Conservation (phyloP, 64 coral and sea anemone genomes). For the Porites australiensis region DNA sequence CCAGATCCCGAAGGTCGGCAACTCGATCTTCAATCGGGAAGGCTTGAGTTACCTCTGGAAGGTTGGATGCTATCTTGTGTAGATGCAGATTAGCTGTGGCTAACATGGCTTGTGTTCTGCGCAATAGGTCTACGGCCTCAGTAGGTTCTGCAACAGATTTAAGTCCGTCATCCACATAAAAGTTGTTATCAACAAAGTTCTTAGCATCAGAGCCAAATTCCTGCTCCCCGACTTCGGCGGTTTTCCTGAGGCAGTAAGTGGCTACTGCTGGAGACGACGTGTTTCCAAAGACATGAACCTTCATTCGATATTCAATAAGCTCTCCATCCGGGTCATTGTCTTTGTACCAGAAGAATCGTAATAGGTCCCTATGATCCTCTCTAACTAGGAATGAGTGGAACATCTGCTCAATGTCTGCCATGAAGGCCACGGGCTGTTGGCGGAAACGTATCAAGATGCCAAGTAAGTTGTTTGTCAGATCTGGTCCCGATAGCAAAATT, state of each 20-base stretch:
- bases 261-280: slow-evolving; percentile 68
- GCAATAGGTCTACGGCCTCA: slow-evolving; percentile 46
- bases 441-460: slow-evolving; percentile 71
- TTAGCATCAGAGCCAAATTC: slow-evolving; percentile 58
- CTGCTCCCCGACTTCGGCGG: slow-evolving; percentile 2
- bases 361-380: slow-evolving; percentile 45
- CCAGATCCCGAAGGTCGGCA: slow-evolving; percentile 31
- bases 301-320: slow-evolving; percentile 67
- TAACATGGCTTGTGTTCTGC: slow-evolving; percentile 46
- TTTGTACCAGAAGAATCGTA: slow-evolving; percentile 74
- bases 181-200: slow-evolving; percentile 28
- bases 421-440: slow-evolving; percentile 32
- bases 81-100: slow-evolving; percentile 63
- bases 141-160: slow-evolving; percentile 13
- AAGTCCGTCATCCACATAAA: slow-evolving; percentile 68
- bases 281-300: slow-evolving; percentile 72
- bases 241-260: slow-evolving; percentile 55
- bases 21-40: slow-evolving; percentile 55
- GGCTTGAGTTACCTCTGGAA: slow-evolving; percentile 46
- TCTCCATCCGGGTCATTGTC: slow-evolving; percentile 60
- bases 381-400: slow-evolving; percentile 69
- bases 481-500: slow-evolving; percentile 55
- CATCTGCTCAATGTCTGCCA: slow-evolving; percentile 78
- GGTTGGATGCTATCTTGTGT: slow-evolving; percentile 71
- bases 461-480: slow-evolving; percentile 44